Base-by-base conservation (phyloP, 2,888 invertebrate genomes). In the Lysandra bellargus region DNA sequence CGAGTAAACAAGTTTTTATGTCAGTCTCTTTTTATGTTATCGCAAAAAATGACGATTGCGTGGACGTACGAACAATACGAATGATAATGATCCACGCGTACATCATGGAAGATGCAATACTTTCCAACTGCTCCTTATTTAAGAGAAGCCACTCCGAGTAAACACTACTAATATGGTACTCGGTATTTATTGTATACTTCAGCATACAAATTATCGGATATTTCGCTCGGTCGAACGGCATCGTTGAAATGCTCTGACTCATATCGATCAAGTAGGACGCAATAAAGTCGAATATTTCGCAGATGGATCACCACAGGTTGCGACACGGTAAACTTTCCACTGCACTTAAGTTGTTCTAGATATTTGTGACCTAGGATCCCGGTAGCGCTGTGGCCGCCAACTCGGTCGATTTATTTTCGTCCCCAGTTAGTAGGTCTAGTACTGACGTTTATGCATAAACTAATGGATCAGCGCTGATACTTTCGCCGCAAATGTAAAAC, bases 331-430 rank as follows among this genome's bases (percentile, higher is more conserved):
- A 33, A 60, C 81, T 82, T 82, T 80, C 82, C 80, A 82, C 83
- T 82, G 81, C 73, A 37, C 69, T 44, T 44, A 72, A 78, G 40
- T 77, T 79, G 60, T 33, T 57, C 73, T 23, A 80, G 49, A 79
- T 75, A 78, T 49, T 44, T 79, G 61, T 74, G 49, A 82, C 80
- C 81, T 80, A 83, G 84, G 86, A 88, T 88, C 86, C 88, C 88
- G 88, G 87, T 84, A 88, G 87, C 84, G 81, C 80, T 82, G 83
- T 81, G 83, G 83, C 82, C 83, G 92, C 92, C 90, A 92, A 93
- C 87, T 92, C 90, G 91, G 91, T 89, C 92, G 87, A 84, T 82
- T 81, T 90, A 90, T 91, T 91, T 89, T 87, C 60, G 87, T 86
- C 85, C 81, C 86, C 84, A 86, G 86, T 86, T 81, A 83, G 80